A percentile compares a stretch with the other conserved stretches of the same genome.
phyloP scores from a whole-genome alignment of 2,113 vertebrate species.

The Hypocryptadius cinnamomeus region DNA sequence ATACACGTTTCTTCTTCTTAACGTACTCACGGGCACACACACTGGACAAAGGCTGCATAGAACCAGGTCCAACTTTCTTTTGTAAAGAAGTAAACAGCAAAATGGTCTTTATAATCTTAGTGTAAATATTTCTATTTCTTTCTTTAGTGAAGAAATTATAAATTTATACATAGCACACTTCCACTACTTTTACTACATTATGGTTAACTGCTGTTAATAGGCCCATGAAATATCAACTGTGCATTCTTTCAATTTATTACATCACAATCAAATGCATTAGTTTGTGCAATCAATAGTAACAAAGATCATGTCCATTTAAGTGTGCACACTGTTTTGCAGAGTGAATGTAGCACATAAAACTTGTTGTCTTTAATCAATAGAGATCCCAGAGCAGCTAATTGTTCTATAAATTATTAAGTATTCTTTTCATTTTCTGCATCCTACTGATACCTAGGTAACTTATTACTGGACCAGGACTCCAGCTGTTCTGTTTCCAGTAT shows the following conservation, averaged over 20 bases:
- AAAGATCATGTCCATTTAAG: not conserved
- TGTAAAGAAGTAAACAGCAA: not conserved
- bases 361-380: not conserved
- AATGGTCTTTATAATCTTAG: not conserved
- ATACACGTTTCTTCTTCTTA: not conserved
- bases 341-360: not conserved
- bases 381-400: not conserved
- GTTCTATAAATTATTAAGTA: not conserved
- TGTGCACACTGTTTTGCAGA: not conserved
- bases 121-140: not conserved
- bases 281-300: not conserved
- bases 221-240: not conserved
- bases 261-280: not conserved
- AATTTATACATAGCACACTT: not conserved
- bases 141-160: not conserved
- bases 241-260: not conserved
- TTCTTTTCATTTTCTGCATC: not conserved
- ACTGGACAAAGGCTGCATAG: not conserved
- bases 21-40: not conserved
- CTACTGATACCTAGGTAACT: not conserved
- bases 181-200: not conserved
- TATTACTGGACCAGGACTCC: not conserved
- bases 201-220: not conserved
- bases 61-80: not conserved
- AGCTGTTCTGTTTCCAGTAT: not conserved